Evolutionary conservation across 2,888 invertebrate genomes (phyloP), one percentile per base, ranked within the genome.

Genomic region (Pocota personata): DNA sequence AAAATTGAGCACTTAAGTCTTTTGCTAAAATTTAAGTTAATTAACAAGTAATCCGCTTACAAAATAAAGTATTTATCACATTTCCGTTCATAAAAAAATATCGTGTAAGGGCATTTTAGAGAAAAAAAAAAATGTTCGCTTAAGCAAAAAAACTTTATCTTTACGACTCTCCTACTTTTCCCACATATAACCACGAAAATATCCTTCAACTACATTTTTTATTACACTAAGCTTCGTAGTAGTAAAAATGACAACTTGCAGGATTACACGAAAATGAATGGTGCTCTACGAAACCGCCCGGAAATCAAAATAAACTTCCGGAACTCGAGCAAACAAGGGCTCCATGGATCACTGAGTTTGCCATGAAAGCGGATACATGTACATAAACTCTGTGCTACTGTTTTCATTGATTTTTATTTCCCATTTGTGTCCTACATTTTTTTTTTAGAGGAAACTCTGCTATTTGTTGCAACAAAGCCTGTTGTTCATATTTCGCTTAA

Each of bases 231-330:
- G 78, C 78, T 71, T 24, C 12, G 35, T 55, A 71, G 62, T 78
- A 60, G 78, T 78, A 71, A 78, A 78, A 71, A 69, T 62, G 62
- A 71, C 69, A 71, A 78, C 78, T 78, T 71, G 52, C 69, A 78
- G 78, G 78, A 71, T 78, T 78, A 78, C 69, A 78, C 43, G 69
- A 69, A 78, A 78, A 78, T 71, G 30, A 78, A 71, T 78, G 69
- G 60, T 37, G 62, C 43, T 60, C 48, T 30, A 52, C 32, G 69
- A 62, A 71, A 78, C 62, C 78, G 62, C 50, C 69, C 60, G 69
- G 62, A 78, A 71, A 71, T 78, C 78, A 79, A 64, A 79, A 71
- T 78, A 71, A 79, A 72, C 78, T 79, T 79, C 62, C 78, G 35
- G 24, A 78, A 64, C 78, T 71, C 37, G 24, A 40, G 57, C 77